Evolutionary conservation across 2,888 invertebrate species (phyloP), one percentile per base, ranked within the genome.

Genomic region (Isotomurus palustris): DNA sequence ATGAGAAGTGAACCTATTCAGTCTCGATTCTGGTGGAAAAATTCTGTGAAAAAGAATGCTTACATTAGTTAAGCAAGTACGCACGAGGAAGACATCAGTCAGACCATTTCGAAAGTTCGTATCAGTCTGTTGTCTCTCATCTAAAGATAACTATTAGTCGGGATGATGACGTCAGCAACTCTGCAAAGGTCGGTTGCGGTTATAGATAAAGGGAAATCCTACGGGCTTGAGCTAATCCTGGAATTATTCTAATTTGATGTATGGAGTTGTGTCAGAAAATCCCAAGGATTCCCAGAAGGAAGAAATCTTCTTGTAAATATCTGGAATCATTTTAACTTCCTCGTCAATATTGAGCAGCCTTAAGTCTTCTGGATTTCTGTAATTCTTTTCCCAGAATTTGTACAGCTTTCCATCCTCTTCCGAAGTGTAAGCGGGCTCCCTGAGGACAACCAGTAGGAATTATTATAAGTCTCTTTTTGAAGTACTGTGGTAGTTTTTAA

Each of bases 311-410:
- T 41, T 48, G 32, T 48, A 53, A 1, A 60, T 53, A 27, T 61
- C 56, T 2, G 51, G 25, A 47, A 62, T 54, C 63, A 66, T 66
- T 58, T 63, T 59, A 2, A 66, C 63, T 43, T 64, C 61, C 40
- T 61, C 45, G 25, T 62, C 58, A 27, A 68, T 61, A 24, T 58
- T 50, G 1, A 68, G 52, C 44, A 58, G 56, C 47, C 45, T 38
- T 6, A 64, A 21, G 1, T 56, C 36, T 2, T 52, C 28, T 35
- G 41, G 54, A 28, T 53, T 43, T n/a, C 55, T 55, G 2, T 65
- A 43, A 14, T 51, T 25, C 2, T 36, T 19, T 2, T 59, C 58
- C 60, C 60, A 60, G 22, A 60, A 50, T 51, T 43, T 64, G 51
- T 54, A 60, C 29, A 35, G n/a, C 22, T 52, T 41, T 8, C 56